Evolutionary conservation across 2,113 vertebrate species (phyloP), one percentile per base, ranked within the genome.

Genomic region (Lonchura striata): DNA sequence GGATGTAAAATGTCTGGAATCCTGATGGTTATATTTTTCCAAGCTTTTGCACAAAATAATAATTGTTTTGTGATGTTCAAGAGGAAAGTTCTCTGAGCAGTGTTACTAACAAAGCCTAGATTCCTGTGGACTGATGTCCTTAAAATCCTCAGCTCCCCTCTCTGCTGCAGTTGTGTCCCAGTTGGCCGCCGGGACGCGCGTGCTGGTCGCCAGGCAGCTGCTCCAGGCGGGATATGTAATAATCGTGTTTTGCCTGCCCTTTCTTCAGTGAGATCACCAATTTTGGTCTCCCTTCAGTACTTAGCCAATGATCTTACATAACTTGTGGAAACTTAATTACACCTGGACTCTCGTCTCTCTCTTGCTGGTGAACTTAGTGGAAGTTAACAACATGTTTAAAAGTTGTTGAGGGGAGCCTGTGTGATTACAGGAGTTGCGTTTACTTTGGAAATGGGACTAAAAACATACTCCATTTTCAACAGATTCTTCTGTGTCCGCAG

Each of bases 241-340:
- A 54, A 88, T 27, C 0, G 0, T 94, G 82, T 83, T 95, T 74
- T 78, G 86, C 88, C 60, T 93, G 53, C 66, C 50, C 31, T 41
- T 49, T 44, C 80, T 50, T 35, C 46, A 14, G 42, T 86, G 80
- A 90, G 86, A 74, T 93, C 86, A 81, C 82, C 47, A 83, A 66
- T 93, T 95, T 95, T 86, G 95, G 92, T 94, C 68, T 94, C 68
- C 44, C 76, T 92, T 94, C 63, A 74, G 68, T 77, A 53, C 52
- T 59, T 33, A 81, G 60, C 82, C 52, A 47, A 37, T 68, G 94
- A 47, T 93, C 94, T 92, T 93, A 94, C 94, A 83, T 96, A 95
- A 92, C 76, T 96, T 94, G 92, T 75, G 96, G 96, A 75, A 83
- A 78, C 42, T 74, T 93, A 94, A 96, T 94, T 90, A 59, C 57